Conservation (phyloP, 2,113 vertebrate species). For the Sinocyclocheilus anophthalmus region DNA sequence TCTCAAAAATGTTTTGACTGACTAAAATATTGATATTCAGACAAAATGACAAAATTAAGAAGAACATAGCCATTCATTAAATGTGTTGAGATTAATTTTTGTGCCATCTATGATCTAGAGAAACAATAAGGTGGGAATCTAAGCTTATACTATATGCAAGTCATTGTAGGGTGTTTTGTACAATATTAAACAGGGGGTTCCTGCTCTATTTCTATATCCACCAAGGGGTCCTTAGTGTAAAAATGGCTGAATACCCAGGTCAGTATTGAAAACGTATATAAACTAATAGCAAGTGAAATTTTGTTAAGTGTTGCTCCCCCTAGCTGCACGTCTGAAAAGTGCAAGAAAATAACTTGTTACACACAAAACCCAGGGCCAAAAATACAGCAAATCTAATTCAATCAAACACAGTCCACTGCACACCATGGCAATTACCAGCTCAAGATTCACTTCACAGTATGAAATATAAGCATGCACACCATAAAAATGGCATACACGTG, state of each 20-base stretch:
- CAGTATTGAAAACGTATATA: not conserved
- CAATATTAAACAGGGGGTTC: not conserved
- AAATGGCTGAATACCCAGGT: not conserved
- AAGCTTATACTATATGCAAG: not conserved
- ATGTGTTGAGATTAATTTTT: not conserved
- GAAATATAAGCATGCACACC: not conserved
- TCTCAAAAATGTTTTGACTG: not conserved
- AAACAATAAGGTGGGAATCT: not conserved
- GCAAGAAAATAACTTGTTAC: conserved; percentile 8
- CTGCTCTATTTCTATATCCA: not conserved
- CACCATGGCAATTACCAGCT: not conserved
- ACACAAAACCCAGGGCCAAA: conserved; percentile 8
- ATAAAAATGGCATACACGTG: not conserved
- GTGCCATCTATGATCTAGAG: not conserved
- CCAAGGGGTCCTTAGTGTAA: not conserved
- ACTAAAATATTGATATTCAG: not conserved
- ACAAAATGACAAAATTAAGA: not conserved
- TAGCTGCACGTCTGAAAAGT: conserved; percentile 9
- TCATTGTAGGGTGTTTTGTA: not conserved
- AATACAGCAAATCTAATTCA: conserved; percentile 21
- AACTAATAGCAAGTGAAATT: not conserved
- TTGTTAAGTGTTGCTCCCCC: conserved; percentile 4
- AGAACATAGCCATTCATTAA: too few relatives aligned
- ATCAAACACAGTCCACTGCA: conserved; percentile 32
- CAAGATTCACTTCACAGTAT: not conserved